Conservation (phyloP, 1,140 invertebrate genomes). For the Chrysomallon squamiferum region DNA sequence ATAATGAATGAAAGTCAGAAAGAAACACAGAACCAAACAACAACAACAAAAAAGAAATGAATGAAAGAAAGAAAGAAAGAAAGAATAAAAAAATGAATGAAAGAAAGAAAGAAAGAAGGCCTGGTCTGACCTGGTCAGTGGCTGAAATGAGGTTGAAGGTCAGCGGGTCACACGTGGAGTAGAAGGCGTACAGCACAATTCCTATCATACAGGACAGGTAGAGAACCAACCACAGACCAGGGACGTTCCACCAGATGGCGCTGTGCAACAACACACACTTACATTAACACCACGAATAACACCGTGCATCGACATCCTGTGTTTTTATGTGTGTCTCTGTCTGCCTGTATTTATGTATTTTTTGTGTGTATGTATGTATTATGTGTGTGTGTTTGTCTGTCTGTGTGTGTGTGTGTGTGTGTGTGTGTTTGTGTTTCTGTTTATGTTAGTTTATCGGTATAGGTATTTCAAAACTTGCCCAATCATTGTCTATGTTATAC, state of each 20-base stretch:
- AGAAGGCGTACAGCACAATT: constrained; percentile 81
- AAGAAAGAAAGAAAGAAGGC: too few species aligned
- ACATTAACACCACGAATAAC: too few species aligned
- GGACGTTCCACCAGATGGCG: constrained; percentile 76
- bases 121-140: constrained; percentile 58
- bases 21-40: too few species aligned
- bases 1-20: too few species aligned
- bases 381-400: too few species aligned
- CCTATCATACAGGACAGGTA: constrained; percentile 80
- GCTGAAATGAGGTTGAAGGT: constrained; percentile 67
- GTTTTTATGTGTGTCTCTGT: not conserved
- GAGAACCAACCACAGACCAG: constrained; percentile 81
- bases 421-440: not conserved
- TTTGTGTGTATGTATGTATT: too few species aligned
- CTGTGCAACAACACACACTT: constrained; percentile 53
- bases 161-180: constrained; percentile 83
- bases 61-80: too few species aligned
- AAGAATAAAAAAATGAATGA: too few species aligned
- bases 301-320: not conserved
- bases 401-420: not conserved
- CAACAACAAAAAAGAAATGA: too few species aligned
- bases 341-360: not conserved
- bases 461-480: too few species aligned
- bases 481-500: too few species aligned
- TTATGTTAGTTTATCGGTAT: not conserved